These are phyloP conservation scores for Egretta garzetta DNA, from an alignment of 2,113 vertebrate genomes.

Conservation along the genomic window DNA sequence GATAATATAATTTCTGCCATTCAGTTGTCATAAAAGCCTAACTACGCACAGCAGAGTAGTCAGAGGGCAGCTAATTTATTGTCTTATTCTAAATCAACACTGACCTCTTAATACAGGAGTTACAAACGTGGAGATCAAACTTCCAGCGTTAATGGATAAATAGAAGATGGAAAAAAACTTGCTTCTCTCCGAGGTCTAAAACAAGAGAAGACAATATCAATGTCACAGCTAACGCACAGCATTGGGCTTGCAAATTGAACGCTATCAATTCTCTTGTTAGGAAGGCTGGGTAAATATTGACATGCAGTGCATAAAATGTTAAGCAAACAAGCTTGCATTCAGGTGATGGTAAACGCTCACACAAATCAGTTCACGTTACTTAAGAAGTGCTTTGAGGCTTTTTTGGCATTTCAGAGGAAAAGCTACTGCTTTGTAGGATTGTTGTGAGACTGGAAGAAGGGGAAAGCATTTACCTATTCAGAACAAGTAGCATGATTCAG, in stretches of 20 bases:
- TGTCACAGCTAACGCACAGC: neutral
- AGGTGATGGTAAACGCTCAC: constrained; percentile 37
- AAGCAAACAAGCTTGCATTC: constrained; percentile 41
- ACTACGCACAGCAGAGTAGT: neutral
- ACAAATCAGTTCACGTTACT: constrained; percentile 15
- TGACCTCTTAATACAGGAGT: constrained; percentile 94
- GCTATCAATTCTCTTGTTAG: constrained; percentile 33
- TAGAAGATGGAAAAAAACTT: constrained; percentile 99
- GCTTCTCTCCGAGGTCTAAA: constrained; percentile 86
- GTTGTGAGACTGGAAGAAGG: neutral
- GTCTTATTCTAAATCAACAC: constrained; percentile 38
- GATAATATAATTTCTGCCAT: constrained; percentile 11
- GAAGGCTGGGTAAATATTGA: constrained; percentile 48
- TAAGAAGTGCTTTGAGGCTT: neutral
- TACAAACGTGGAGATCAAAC: constrained; percentile 92
- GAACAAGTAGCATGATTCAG: constrained; percentile 45
- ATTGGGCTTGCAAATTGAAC: constrained; percentile 23
- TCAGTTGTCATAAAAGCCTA: neutral
- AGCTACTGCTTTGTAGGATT: neutral
- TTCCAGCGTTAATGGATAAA: constrained; percentile 95
- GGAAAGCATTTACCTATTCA: constrained; percentile 49
- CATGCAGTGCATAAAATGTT: constrained; percentile 13
- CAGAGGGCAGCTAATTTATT: constrained; percentile 23
- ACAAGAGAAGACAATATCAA: constrained; percentile 50
- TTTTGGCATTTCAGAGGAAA: constrained; percentile 46